Evolutionary conservation across 1,140 invertebrate species (phyloP).

Genomic region (Onthophagus taurus): DNA sequence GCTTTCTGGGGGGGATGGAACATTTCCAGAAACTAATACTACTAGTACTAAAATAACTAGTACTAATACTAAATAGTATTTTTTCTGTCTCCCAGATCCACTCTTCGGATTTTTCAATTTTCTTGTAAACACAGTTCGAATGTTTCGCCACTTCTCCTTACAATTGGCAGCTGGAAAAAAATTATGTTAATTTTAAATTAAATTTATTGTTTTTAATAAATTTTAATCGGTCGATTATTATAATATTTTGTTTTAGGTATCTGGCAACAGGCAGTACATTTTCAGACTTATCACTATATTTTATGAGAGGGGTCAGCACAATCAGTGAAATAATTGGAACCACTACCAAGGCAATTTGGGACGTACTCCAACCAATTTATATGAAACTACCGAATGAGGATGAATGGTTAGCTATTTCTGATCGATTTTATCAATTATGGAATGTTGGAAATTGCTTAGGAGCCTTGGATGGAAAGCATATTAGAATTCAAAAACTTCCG

Average conservation of each 20-base stretch:
- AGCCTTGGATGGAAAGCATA: conserved; percentile 40
- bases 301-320: conserved; percentile 18
- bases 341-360: conserved; percentile 11
- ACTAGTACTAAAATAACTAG: too few relatives aligned
- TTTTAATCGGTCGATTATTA: too few relatives aligned
- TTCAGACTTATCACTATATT: conserved; percentile 12
- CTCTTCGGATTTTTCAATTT: too few relatives aligned
- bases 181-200: too few relatives aligned
- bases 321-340: conserved; percentile 17
- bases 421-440: conserved; percentile 17
- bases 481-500: conserved; percentile 29
- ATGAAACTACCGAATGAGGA: conserved; percentile 17
- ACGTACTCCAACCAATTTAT: conserved; percentile 14
- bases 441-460: conserved; percentile 39
- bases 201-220: too few relatives aligned
- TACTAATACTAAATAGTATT: too few relatives aligned
- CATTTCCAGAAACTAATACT: too few relatives aligned
- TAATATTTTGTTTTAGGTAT: conserved; percentile 18
- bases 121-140: too few relatives aligned
- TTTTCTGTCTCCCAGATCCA: too few relatives aligned
- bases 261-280: conserved; percentile 14
- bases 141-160: too few relatives aligned
- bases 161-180: too few relatives aligned
- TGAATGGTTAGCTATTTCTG: conserved; percentile 13
- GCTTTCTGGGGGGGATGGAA: too few relatives aligned